Evolutionary conservation across 2,113 vertebrate genomes (phyloP).

Genomic region (Dicaeum eximium): DNA sequence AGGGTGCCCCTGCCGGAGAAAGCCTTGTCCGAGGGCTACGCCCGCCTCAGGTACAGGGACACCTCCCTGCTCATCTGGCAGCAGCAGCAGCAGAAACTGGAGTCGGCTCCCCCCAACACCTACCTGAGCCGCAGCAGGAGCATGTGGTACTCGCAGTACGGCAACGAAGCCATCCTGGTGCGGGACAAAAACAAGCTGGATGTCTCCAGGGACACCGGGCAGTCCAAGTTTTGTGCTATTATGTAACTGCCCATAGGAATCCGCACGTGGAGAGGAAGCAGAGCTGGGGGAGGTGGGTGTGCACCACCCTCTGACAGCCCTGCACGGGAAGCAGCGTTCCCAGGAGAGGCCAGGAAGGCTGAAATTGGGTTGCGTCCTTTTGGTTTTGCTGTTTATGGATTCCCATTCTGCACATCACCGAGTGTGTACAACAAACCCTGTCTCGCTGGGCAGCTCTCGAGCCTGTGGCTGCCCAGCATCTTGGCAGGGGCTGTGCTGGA

Average conservation of each 20-base stretch:
- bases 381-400: neutral
- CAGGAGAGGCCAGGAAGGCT: neutral
- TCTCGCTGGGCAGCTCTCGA: fast-evolving
- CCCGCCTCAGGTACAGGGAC: constrained; percentile 83
- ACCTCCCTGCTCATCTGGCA: constrained; percentile 91
- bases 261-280: neutral
- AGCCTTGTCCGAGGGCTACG: constrained; percentile 82
- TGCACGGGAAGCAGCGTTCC: fast-evolving
- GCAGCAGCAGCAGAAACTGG: constrained; percentile 85
- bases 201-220: constrained; percentile 67
- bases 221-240: constrained; percentile 82
- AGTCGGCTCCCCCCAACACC: constrained; percentile 68
- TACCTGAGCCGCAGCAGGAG: constrained; percentile 90
- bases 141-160: constrained; percentile 88
- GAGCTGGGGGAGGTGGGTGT: neutral
- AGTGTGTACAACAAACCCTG: fast-evolving
- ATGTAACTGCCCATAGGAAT: constrained; percentile 71
- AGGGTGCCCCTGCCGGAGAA: constrained; percentile 81
- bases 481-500: neutral
- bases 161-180: constrained; percentile 89
- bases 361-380: neutral
- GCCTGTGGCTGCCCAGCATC: neutral
- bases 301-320: neutral
- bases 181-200: constrained; percentile 76
- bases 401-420: neutral